phyloP scores from a whole-genome alignment of 2,888 invertebrate species.

The Cataglyphis altisquamis region DNA sequence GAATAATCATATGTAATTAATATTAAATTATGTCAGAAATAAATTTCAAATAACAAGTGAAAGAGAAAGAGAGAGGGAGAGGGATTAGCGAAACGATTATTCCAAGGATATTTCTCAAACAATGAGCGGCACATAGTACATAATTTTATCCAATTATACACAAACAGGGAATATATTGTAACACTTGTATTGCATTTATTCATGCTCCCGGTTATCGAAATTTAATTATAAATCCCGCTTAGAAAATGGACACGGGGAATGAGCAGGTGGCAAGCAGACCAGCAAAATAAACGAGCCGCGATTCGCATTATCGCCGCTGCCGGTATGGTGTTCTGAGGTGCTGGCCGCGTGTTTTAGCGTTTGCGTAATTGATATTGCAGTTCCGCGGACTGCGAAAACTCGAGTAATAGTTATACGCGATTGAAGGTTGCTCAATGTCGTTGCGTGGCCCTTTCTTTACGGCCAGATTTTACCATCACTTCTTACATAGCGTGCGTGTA shows the following conservation, averaged over 20 bases:
- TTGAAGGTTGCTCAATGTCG: conserved; percentile 66
- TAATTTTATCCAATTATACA: conserved; percentile 9
- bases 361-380: conserved; percentile 57
- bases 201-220: conserved; percentile 39
- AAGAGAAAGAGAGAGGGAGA: too few relatives aligned
- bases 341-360: conserved; percentile 42
- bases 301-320: conserved; percentile 40
- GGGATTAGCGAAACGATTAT: neutral
- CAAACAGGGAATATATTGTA: neutral
- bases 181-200: neutral
- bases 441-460: conserved; percentile 50
- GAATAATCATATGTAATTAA: neutral
- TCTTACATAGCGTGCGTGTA: neutral
- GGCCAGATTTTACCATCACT: neutral
- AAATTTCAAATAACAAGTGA: neutral
- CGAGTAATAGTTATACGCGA: conserved; percentile 29
- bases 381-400: conserved; percentile 50
- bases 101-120: neutral
- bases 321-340: conserved; percentile 56
- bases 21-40: neutral
- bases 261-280: conserved; percentile 59
- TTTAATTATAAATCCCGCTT: conserved; percentile 54
- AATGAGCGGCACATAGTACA: neutral
- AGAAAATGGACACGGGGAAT: conserved; percentile 51
- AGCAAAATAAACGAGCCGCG: conserved; percentile 59